Base-by-base conservation (phyloP, 2,797 vertebrate species). In the Cephalopachus bancanus region DNA sequence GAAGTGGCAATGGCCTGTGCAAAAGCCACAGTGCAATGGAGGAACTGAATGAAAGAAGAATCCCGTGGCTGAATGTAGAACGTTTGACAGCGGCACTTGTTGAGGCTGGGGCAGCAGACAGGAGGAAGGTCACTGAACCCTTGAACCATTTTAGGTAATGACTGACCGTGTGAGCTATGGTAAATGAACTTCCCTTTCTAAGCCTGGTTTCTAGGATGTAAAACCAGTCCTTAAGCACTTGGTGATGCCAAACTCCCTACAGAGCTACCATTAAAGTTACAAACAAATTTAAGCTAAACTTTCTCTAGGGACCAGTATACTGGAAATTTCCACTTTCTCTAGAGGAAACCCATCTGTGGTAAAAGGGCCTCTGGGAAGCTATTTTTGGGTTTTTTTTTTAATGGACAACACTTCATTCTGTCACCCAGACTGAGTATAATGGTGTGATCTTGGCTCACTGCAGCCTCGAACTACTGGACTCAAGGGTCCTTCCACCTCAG, bases 321-420 rank as follows among this genome's bases (percentile, higher is more conserved):
- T 81, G 24, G 57, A 89, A 95, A 89, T 86, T 92, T 80, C 84
- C 64, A 71, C 69, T 79, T 69, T 93, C 37, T 76, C 67, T 55
- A 93, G 71, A 92, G 75, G 71, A 90, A 87, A 92, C n/a, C 59
- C 44, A 87, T 62, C 53, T 89, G 55, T 9, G 62, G 59, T 28
- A 83, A 89, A 89, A 60, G 10, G 28, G 7, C 10, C 57, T 16
- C 62, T 84, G 4, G 64, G 71, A 16, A 65, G 44, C 53, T 65
- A 44, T 57, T 5, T 78, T n/a, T n/a, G n/a, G n/a, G n/a, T n/a
- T 37, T 37, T 37, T 37, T 37, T 37, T 37, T 37, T 2, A 37
- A 37, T 37, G 37, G 37, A 37, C 37, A 37, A 37, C 37, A 37
- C 3, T 37, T 37, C 37, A 37, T 37, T 37, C 37, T 37, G 37